Conservation (phyloP, 2,888 invertebrate species). For the Ceriagrion tenellum region DNA sequence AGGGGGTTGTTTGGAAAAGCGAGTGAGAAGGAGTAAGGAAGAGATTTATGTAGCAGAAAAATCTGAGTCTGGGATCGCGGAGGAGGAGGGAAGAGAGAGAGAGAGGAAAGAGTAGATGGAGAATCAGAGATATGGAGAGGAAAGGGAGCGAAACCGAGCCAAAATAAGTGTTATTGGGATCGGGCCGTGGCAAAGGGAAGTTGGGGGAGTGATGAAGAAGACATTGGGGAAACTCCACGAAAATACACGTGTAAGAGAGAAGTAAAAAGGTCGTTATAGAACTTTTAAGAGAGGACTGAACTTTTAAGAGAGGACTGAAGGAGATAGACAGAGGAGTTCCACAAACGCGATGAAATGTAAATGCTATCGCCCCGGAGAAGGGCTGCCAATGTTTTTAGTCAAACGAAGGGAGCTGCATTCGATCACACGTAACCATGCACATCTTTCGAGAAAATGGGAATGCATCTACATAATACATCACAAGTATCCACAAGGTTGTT, state of each 20-base stretch:
- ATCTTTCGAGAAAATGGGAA: no score
- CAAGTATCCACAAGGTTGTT: no score
- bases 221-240: neutral
- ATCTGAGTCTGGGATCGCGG: neutral
- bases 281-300: neutral
- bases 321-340: neutral
- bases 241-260: neutral
- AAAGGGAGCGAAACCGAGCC: neutral
- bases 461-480: no score
- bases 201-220: neutral
- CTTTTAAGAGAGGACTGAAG: neutral
- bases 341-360: neutral
- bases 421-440: no score
- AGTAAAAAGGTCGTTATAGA: neutral
- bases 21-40: neutral
- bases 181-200: neutral
- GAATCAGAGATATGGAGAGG: neutral
- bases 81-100: neutral
- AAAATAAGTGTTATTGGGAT: constrained; percentile 8
- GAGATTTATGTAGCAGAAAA: constrained; percentile 39
- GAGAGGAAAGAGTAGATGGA: neutral
- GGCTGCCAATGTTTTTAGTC: neutral
- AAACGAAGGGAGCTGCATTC: no score
- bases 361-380: neutral
- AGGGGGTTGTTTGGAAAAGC: neutral